Evolutionary conservation across 2,888 invertebrate species (phyloP).

Genomic region (Himalopsyche anomala): DNA sequence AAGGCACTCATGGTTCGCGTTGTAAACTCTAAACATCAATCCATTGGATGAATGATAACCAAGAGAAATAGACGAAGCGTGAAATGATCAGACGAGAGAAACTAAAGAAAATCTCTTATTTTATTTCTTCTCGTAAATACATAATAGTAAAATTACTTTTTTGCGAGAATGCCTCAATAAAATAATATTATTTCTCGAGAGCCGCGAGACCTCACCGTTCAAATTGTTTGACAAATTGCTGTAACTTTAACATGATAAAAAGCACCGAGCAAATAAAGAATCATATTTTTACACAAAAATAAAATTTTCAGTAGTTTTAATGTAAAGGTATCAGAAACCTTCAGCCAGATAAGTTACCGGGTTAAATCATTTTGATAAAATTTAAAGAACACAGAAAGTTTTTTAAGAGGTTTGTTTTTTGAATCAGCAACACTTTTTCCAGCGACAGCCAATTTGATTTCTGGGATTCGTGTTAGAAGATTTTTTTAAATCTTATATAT

Average conservation of each 20-base stretch:
- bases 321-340: too few species aligned
- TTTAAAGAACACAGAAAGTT: too few species aligned
- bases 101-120: conserved; percentile 13
- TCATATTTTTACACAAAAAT: neutral
- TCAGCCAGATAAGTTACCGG: too few species aligned
- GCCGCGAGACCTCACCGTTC: neutral
- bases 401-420: too few species aligned
- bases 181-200: neutral
- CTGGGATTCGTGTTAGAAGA: too few species aligned
- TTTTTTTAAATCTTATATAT: too few species aligned
- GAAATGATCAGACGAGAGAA: conserved; percentile 25
- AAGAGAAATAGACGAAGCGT: conserved; percentile 20
- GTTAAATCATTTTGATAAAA: too few species aligned
- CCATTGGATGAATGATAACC: conserved; percentile 18
- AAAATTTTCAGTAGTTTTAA: neutral
- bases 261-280: neutral
- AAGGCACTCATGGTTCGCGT: neutral
- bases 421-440: too few species aligned
- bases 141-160: conserved; percentile 29
- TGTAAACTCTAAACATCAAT: neutral
- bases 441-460: too few species aligned
- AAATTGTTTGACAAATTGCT: conserved; percentile 19
- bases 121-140: conserved; percentile 1
- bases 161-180: neutral
- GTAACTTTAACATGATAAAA: conserved; percentile 15